Base-by-base conservation (phyloP, 2,797 vertebrate genomes). In the Tragopan temminckii region DNA sequence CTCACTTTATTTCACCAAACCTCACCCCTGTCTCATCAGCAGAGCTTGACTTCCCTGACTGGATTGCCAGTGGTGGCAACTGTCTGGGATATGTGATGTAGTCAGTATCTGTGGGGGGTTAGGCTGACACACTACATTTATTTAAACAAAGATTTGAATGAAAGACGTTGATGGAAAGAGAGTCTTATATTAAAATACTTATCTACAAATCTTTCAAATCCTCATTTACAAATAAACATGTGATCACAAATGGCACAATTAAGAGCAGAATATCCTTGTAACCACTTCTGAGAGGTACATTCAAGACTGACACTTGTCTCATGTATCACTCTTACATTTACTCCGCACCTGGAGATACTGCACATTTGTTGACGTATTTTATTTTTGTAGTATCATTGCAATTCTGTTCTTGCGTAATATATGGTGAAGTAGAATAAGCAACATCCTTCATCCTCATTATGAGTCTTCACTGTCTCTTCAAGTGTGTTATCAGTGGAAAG, bases 361-460 rank as follows among this genome's bases (percentile, higher is more conserved):
- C 7, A 3, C 38, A 72, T 89, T 80, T 93, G 29, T 76, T 91
- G 69, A 67, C 83, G 20, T 42, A 45, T 85, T 94, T 83, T 79
- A 53, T 50, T 92, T 91, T 89, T 36, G 25, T 88, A 90, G 55
- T 88, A 59, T 90, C 45, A 50, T 59, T 80, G 67, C 85, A 80
- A 94, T 94, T 95, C 82, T 66, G 33, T 35, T 80, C 79, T 69
- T 69, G 38, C 74, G 29, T 88, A 93, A 66, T 45, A 71, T 84
- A 91, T 21, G 68, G 71, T 14, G 18, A 93, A 92, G 74, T 38
- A 88, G 89, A 94, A 93, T 89, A 95, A 96, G 83, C 58, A 53
- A 33, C 27, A 76, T 85, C 74, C 43, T 91, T 96, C 75, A 79
- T 58, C 21, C n/a, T 88, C 58, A 66, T 85, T 94, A 59, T n/a